phyloP scores from a whole-genome alignment of 2,888 invertebrate genomes.

The Amaurobius ferox region DNA sequence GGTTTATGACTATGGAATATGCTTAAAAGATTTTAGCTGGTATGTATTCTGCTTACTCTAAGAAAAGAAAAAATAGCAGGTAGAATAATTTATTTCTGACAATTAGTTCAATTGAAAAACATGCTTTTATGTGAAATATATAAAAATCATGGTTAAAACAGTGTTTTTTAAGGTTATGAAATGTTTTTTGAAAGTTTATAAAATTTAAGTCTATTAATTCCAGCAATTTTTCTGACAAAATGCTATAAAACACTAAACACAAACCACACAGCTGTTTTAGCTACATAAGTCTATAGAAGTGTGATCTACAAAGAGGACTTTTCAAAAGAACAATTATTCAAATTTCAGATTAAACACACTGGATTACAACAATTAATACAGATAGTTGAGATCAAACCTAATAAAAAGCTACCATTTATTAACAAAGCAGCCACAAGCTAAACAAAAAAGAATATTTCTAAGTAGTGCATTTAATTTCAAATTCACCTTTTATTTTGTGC shows the following conservation, averaged over 20 bases:
- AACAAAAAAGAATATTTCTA: too few relatives aligned
- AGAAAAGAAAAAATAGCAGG: neutral
- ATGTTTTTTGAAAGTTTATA: too few relatives aligned
- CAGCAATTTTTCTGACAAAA: slow-evolving; percentile 12
- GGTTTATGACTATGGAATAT: slow-evolving; percentile 9
- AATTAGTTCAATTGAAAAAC: neutral
- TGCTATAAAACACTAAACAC: slow-evolving; percentile 53
- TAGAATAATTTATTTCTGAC: neutral
- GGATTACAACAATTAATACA: too few relatives aligned
- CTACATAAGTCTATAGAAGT: slow-evolving; percentile 46
- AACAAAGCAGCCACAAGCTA: too few relatives aligned
- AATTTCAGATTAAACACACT: too few relatives aligned
- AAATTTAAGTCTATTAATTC: neutral
- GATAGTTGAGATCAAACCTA: too few relatives aligned
- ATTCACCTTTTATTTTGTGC: neutral
- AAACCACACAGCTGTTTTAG: slow-evolving; percentile 26
- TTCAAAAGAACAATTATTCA: too few relatives aligned
- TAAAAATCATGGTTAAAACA: neutral
- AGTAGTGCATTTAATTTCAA: too few relatives aligned
- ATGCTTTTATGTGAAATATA: neutral
- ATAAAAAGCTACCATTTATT: too few relatives aligned
- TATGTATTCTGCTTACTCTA: neutral
- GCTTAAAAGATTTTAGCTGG: slow-evolving; percentile 14
- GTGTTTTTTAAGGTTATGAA: too few relatives aligned
- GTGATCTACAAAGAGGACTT: slow-evolving; percentile 31